Conservation (phyloP, 2,113 vertebrate genomes). For the Ploceus nigricollis region DNA sequence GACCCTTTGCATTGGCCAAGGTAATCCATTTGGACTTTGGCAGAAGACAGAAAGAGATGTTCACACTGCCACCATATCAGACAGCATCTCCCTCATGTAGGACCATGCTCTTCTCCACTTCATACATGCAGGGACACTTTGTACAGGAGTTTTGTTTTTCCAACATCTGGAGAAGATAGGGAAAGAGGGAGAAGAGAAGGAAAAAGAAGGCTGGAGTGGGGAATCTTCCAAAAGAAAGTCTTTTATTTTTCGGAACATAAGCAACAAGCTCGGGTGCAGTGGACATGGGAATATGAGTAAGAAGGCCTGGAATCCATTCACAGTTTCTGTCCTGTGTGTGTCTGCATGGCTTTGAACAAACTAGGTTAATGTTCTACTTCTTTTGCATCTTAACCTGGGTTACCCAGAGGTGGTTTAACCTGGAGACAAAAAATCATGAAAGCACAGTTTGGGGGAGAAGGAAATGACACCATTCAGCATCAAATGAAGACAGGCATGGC, state of each 20-base stretch:
- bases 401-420: neutral
- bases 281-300: neutral
- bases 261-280: neutral
- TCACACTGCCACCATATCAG: neutral
- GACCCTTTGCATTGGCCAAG: neutral
- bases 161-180: neutral
- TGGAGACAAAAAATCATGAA: neutral
- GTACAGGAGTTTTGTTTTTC: neutral
- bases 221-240: neutral
- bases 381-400: neutral
- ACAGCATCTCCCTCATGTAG: neutral
- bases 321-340: neutral
- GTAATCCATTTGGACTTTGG: neutral
- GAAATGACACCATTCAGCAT: rapidly evolving
- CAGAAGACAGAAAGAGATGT: neutral
- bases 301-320: neutral
- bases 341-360: neutral
- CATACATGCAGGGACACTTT: rapidly evolving
- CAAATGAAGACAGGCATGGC: neutral
- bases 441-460: neutral
- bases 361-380: neutral
- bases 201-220: neutral
- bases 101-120: neutral
- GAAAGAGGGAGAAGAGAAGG: neutral
- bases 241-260: neutral